Evolutionary conservation across 2,888 invertebrate species (phyloP).

Genomic region (Zaprionus obscuricornis): DNA sequence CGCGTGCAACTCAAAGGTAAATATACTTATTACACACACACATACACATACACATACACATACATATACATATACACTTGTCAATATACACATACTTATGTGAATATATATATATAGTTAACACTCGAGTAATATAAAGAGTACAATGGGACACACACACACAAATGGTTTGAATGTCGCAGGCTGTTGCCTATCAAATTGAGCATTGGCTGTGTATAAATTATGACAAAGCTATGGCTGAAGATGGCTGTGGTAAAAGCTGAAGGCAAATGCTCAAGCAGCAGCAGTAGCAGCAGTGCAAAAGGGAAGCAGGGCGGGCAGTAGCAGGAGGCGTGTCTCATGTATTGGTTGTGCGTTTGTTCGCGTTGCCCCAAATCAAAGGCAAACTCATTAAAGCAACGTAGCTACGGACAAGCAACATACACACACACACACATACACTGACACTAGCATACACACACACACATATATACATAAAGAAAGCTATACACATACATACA

Average conservation of each 20-base stretch:
- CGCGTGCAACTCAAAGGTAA: constrained; percentile 53
- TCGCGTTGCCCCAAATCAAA: constrained; percentile 64
- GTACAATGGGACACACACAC: constrained; percentile 41
- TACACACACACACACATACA: constrained; percentile 14
- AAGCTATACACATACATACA: too few relatives aligned
- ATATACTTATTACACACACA: constrained; percentile 33
- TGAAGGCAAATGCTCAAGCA: neutral
- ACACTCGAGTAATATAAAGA: constrained; percentile 33
- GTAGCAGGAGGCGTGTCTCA: neutral
- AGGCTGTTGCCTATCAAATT: constrained; percentile 64
- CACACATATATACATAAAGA: too few relatives aligned
- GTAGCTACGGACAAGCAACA: constrained; percentile 17
- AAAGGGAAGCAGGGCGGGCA: neutral
- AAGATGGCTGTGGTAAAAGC: too few relatives aligned
- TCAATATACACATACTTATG: neutral
- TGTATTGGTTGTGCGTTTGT: constrained; percentile 46
- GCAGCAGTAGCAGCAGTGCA: neutral
- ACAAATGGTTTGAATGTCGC: constrained; percentile 63
- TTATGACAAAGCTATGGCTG: constrained; percentile 55
- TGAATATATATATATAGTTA: constrained; percentile 7
- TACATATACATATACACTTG: neutral
- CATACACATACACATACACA: constrained; percentile 1
- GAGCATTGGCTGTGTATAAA: constrained; percentile 67
- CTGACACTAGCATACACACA: neutral
- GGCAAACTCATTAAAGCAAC: constrained; percentile 70